These are phyloP conservation scores for Dasysyrphus albostriatus DNA, from an alignment of 2,888 invertebrate genomes.

Conservation along the genomic window DNA sequence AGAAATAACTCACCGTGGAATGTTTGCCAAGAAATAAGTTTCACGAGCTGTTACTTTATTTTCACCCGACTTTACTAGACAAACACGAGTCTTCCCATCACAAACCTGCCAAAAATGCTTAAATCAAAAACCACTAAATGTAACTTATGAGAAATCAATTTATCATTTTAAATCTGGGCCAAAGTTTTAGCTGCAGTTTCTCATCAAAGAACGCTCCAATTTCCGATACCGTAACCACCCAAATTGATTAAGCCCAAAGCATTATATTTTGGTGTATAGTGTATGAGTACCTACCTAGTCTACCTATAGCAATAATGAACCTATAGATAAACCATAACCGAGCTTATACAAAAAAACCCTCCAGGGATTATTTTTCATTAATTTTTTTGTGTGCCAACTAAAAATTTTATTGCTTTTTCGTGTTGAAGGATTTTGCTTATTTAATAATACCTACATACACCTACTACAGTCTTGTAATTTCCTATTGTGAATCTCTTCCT, in stretches of 20 bases:
- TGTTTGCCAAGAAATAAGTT: too few species aligned
- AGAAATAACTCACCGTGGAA: too few species aligned
- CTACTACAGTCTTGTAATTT: slow-evolving; percentile 24
- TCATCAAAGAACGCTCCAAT: slow-evolving; percentile 7
- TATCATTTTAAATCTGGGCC: too few species aligned
- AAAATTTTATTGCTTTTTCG: slow-evolving; percentile 19
- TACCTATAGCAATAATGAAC: neutral
- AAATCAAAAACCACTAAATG: too few species aligned
- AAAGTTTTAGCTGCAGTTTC: too few species aligned
- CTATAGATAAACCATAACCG: neutral
- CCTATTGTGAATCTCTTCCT: slow-evolving; percentile 30
- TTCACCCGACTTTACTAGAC: too few species aligned
- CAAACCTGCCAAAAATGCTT: too few species aligned
- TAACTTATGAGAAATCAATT: too few species aligned
- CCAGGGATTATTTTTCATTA: slow-evolving; percentile 19
- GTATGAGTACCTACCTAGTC: neutral
- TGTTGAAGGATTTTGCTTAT: slow-evolving; percentile 32
- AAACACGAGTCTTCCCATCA: too few species aligned
- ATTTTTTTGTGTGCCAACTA: neutral
- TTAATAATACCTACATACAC: slow-evolving; percentile 7
- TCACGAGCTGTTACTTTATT: too few species aligned
- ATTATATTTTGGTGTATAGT: neutral
- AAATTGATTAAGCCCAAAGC: neutral
- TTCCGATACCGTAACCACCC: neutral
- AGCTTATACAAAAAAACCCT: slow-evolving; percentile 4